These are phyloP conservation scores for Acleris sparsana DNA, from an alignment of 2,888 invertebrate species.

Conservation along the genomic window DNA sequence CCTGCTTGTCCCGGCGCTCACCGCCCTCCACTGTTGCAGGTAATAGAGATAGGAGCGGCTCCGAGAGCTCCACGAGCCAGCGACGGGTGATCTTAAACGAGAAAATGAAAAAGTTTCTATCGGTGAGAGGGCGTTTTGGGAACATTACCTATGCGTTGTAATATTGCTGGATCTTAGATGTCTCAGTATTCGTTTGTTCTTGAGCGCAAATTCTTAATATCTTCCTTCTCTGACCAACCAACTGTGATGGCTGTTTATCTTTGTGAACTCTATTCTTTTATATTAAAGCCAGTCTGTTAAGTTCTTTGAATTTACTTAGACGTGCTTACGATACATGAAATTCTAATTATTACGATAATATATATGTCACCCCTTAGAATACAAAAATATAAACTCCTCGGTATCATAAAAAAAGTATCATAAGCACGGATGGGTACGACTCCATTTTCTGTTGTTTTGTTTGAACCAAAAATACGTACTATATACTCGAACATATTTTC, in stretches of 20 bases:
- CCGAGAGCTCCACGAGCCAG: slow-evolving; percentile 87
- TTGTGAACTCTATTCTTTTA: slow-evolving; percentile 41
- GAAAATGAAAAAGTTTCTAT: slow-evolving; percentile 96
- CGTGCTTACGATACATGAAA: slow-evolving; percentile 17
- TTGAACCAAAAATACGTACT: slow-evolving; percentile 58
- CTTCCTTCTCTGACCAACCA: slow-evolving; percentile 71
- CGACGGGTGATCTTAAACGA: slow-evolving; percentile 94
- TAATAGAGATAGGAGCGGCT: slow-evolving; percentile 86
- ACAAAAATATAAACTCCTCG: no score
- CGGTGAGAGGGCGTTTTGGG: slow-evolving; percentile 87
- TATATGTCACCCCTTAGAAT: no score
- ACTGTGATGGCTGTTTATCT: slow-evolving; percentile 70
- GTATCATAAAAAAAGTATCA: background rate
- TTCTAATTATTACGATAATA: background rate
- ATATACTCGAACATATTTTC: background rate
- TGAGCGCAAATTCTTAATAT: slow-evolving; percentile 55
- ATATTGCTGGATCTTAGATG: slow-evolving; percentile 73
- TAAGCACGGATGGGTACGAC: slow-evolving; percentile 24
- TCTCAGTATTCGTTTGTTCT: slow-evolving; percentile 63
- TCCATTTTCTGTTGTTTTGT: slow-evolving; percentile 54
- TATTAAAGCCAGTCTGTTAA: slow-evolving; percentile 30
- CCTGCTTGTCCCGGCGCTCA: slow-evolving; percentile 56
- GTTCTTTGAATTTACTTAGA: slow-evolving; percentile 25
- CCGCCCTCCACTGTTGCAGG: slow-evolving; percentile 80
- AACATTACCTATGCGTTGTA: slow-evolving; percentile 70